Evolutionary conservation across 2,113 vertebrate species (phyloP), one percentile per base, ranked within the genome.

Genomic region (Smithornis capensis): DNA sequence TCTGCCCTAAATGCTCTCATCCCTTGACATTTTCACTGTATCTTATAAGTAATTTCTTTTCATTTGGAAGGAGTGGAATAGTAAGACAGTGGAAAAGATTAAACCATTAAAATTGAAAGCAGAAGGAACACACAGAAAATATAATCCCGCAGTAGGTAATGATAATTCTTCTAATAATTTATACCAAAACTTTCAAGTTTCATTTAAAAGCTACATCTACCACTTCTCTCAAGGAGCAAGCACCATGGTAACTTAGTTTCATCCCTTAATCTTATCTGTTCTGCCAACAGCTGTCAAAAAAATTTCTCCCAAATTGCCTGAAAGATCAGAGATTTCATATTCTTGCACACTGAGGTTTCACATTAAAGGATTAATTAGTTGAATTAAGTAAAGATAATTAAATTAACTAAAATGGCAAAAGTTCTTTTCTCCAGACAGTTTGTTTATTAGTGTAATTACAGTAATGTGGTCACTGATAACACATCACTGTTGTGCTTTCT

Each of bases 11-110:
- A 77, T 4, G 1, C 86, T 79, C 64, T 88, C 7, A 5, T 93
- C 64, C 68, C 64, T 70, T 96, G 88, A 88, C 85, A 87, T 97
- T 94, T 94, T 93, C 68, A n/a, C 76, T 90, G 8, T 19, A 16
- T 81, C 37, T 74, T 93, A 88, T 40, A 89, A 91, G 77, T 93
- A 95, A 67, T 64, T 92, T 60, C 27, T 93, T 70, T 90, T 91
- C 31, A 23, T 90, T 75, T 63, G 31, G 38, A 89, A n/a, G 17
- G 17, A 85, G 27, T 0, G 7, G 22, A 70, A 4, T 45, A 59
- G 55, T 31, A 31, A 49, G 57, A 64, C 23, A 64, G 10, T 75
- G 24, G 64, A 93, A 87, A 84, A 75, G 42, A 60, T 5, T 35
- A 35, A 75, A 37, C 35, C 45, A 14, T 85, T 90, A 53, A 73